Base-by-base conservation (phyloP, 2,797 vertebrate genomes). In the Numenius phaeopus region DNA sequence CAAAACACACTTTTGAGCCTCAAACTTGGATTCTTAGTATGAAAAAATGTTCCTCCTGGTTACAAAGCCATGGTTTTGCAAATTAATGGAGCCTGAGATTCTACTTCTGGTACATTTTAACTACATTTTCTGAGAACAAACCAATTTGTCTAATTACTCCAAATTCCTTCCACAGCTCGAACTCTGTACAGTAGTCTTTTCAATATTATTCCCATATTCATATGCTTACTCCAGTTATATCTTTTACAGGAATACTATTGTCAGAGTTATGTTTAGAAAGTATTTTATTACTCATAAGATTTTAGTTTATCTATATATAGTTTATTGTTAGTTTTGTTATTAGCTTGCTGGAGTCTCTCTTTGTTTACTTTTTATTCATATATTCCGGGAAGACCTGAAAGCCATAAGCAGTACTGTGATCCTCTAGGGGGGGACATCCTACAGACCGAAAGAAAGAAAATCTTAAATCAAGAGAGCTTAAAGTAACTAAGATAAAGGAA, bases 41-140 rank as follows among this genome's bases (percentile, higher is more conserved):
- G 44, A 90, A 95, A 94, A 94, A 81, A 64, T 49, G 44, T 77
- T 92, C 39, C 21, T 73, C 9, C 84, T 95, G n/a, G 49, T 91
- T 91, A 85, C 47, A 80, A 81, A 92, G 70, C 66, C 57, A n/a
- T 47, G 27, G 19, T 80, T 92, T 92, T 87, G 23, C 52, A 83
- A 84, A 87, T 26, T 77, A 83, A 84, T 44, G 44, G 59, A 94
- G 71, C 59, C 59, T 77, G 40, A 73, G 76, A 82, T 89, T 94
- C 75, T 87, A 71, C 59, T 96, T 92, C 64, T 93, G 64, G 62
- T 89, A 89, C 71, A 71, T 77, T 89, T 90, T 95, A 83, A 82
- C 62, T 90, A 70, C 37, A 49, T 84, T 96, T 96, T 89, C n/a
- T 81, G 72, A 89, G 61, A 87, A 89, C 61, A 87, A 95, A 87